These are phyloP conservation scores for Eriosoma lanigerum DNA, from an alignment of 1,140 invertebrate species.

Conservation along the genomic window DNA sequence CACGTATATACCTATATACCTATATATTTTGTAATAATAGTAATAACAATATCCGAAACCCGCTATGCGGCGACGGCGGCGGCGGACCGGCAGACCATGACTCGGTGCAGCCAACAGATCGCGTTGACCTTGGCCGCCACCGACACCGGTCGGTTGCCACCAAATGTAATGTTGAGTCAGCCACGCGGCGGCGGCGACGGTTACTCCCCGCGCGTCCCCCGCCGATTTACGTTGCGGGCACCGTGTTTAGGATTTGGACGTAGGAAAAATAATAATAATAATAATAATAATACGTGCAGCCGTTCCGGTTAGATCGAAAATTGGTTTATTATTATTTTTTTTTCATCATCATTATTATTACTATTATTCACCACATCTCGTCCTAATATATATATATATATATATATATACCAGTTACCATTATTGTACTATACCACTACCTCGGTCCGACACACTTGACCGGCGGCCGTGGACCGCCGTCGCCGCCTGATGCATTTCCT, in stretches of 20 bases:
- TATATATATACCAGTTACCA: not conserved
- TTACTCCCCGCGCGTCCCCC: not conserved
- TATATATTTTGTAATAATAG: too few species aligned
- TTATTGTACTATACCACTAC: not conserved
- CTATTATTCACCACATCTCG: not conserved
- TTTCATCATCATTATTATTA: not conserved
- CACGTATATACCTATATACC: not conserved
- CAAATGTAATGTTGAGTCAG: constrained; percentile 51
- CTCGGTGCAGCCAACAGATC: constrained; percentile 37
- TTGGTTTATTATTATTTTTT: constrained; percentile 26
- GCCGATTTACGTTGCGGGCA: not conserved
- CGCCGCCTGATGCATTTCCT: not conserved
- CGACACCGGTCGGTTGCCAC: constrained; percentile 33
- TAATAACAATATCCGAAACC: not conserved
- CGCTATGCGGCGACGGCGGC: not conserved
- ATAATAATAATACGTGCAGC: constrained; percentile 19
- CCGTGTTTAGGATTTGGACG: constrained; percentile 22
- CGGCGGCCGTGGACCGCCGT: constrained; percentile 30
- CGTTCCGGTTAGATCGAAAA: constrained; percentile 47
- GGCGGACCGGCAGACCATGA: not conserved
- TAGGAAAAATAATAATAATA: constrained; percentile 19
- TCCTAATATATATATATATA: not conserved
- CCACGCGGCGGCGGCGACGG: constrained; percentile 18
- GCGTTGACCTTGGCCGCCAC: constrained; percentile 45
- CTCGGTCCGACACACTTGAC: constrained; percentile 25